Conservation (phyloP, 2,113 vertebrate species). For the Bostrychus sinensis region DNA sequence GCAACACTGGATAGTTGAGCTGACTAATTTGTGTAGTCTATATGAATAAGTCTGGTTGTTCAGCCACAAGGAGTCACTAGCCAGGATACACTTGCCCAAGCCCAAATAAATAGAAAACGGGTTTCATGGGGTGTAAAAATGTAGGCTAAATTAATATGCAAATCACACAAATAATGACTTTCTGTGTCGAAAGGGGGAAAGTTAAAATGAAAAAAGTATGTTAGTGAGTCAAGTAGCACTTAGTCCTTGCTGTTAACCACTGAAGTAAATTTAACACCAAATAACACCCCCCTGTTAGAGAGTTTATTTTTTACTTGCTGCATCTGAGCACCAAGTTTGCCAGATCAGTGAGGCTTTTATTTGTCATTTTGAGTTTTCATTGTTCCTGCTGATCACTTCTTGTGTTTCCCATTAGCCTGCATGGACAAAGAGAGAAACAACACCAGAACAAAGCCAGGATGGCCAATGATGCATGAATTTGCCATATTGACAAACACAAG, state of each 20-base stretch:
- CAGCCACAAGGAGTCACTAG: too few relatives aligned
- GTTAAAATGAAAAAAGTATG: too few relatives aligned
- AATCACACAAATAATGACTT: too few relatives aligned
- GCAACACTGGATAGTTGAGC: too few relatives aligned
- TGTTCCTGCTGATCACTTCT: slow-evolving; percentile 31
- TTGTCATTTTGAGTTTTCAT: slow-evolving; percentile 41
- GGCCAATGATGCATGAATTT: slow-evolving; percentile 56
- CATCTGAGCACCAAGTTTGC: slow-evolving; percentile 26
- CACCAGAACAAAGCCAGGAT: slow-evolving; percentile 48
- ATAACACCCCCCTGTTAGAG: not conserved
- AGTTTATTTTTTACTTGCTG: slow-evolving; percentile 15
- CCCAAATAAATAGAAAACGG: too few relatives aligned
- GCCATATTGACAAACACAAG: slow-evolving; percentile 59
- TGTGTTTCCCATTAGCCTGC: slow-evolving; percentile 61
- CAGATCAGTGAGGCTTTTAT: slow-evolving; percentile 66
- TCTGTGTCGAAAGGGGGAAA: too few relatives aligned
- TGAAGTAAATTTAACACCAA: slow-evolving; percentile 7
- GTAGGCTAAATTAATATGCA: too few relatives aligned
- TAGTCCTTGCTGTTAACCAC: not conserved
- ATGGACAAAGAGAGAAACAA: slow-evolving; percentile 29
- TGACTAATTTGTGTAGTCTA: too few relatives aligned
- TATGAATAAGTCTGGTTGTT: too few relatives aligned
- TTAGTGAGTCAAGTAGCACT: too few relatives aligned
- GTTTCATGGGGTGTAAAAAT: too few relatives aligned
- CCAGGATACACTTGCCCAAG: too few relatives aligned